These are phyloP conservation scores for Rhinolophus sinicus DNA, from an alignment of 2,113 vertebrate species.

Conservation along the genomic window DNA sequence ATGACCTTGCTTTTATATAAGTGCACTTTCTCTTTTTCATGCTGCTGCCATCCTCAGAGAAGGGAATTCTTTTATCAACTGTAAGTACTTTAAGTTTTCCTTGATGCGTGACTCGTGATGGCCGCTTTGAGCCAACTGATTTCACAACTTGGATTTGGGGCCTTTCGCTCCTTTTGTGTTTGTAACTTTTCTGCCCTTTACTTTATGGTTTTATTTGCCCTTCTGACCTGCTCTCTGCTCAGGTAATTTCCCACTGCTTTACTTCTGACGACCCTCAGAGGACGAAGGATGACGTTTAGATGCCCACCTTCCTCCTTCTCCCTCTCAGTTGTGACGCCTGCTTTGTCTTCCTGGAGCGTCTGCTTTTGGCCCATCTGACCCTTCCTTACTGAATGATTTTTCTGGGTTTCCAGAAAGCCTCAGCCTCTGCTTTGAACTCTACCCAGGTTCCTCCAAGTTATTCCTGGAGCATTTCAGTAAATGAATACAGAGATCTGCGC, in stretches of 20 bases:
- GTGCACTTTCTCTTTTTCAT: background rate
- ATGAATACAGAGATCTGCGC: rapidly evolving
- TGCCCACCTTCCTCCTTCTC: no score
- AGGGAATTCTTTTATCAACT: background rate
- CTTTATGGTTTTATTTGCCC: background rate
- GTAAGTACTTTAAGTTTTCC: background rate
- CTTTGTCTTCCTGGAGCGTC: background rate
- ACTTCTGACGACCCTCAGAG: no score
- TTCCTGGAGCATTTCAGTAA: background rate
- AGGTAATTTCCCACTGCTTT: background rate
- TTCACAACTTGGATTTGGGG: background rate
- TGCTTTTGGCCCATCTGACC: background rate
- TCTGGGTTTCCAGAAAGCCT: background rate
- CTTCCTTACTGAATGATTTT: background rate
- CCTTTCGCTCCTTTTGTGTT: background rate
- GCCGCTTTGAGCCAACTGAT: background rate
- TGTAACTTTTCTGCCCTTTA: background rate
- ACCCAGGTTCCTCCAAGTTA: background rate
- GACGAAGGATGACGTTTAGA: no score
- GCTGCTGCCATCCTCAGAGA: background rate
- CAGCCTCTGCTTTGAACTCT: background rate
- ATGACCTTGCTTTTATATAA: background rate
- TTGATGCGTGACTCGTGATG: background rate
- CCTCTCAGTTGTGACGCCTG: background rate
- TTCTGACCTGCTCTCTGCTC: background rate